Evolutionary conservation across 2,888 invertebrate species (phyloP), one percentile per base, ranked within the genome.

Genomic region (Tetragonisca angustula): DNA sequence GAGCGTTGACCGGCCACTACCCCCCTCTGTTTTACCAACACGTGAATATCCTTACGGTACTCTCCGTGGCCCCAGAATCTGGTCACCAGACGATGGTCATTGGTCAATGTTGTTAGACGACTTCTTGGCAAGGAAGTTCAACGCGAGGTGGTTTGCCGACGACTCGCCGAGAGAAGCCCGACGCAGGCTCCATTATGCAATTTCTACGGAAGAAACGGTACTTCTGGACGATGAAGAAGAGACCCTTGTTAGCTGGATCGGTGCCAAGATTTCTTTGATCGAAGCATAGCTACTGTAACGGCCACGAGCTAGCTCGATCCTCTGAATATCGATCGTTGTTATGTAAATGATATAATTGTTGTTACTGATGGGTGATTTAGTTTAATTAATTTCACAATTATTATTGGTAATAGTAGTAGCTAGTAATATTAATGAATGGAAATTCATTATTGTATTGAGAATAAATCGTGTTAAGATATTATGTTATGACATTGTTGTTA

Each of bases 1-100:
- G 94, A 92, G 94, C 94, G 93, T 93, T 94, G 94, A 94, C 94
- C 94, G 94, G 92, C 84, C 92, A 86, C 81, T 76, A 81, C 52
- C 61, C 90, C 81, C 90, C 89, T 89, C 88, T 83, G 74, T 89
- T 77, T 89, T 84, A 86, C 87, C 87, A 72, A 83, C 87, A 84
- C 84, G 82, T 83, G 83, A 84, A 83, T 81, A 79, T 84, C 65
- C 85, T 90, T 90, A 90, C 90, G 90, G 90, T 90, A 90, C 89
- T 89, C 90, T 82, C 68, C 49, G 61, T 79, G 76, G 85, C 74
- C 80, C 75, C 65, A 81, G 83, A 86, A 80, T 80, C 87, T 81
- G 87, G 84, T 62, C 79, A 75, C 70, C 76, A 86, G 79, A 72
- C 86, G 79, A 77, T 87, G 88, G 87, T 80, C 89, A 91, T 90